These are phyloP conservation scores for Papilio gigon DNA, from an alignment of 2,888 invertebrate genomes.

Conservation along the genomic window DNA sequence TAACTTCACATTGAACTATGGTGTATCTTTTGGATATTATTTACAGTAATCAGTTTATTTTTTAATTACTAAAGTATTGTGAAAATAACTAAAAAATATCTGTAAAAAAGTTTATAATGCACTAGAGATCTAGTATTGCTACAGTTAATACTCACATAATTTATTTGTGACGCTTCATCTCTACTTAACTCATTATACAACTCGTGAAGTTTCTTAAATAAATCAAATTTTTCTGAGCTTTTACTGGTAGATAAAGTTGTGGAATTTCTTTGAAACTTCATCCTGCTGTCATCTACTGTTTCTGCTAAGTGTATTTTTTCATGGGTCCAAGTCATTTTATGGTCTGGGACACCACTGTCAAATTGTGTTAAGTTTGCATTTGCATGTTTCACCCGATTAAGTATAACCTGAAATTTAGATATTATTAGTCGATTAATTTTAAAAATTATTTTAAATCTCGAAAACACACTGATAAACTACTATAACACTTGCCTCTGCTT, in stretches of 20 bases:
- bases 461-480: constrained; percentile 61
- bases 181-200: constrained; percentile 76
- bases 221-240: constrained; percentile 73
- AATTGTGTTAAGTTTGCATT: constrained; percentile 74
- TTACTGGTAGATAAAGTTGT: constrained; percentile 66
- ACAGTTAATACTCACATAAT: constrained; percentile 67
- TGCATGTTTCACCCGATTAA: constrained; percentile 79
- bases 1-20: background rate
- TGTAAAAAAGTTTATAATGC: background rate
- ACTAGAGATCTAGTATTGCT: constrained; percentile 41
- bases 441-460: constrained; percentile 46
- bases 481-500: constrained; percentile 76
- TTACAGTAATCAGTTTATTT: background rate
- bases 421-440: constrained; percentile 43
- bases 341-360: constrained; percentile 77
- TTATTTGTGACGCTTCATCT: constrained; percentile 73
- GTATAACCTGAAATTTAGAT: constrained; percentile 70
- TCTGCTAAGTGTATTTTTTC: constrained; percentile 79
- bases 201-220: constrained; percentile 79
- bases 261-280: constrained; percentile 76
- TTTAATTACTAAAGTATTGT: background rate
- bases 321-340: constrained; percentile 82
- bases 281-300: constrained; percentile 77
- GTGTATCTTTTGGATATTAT: background rate
- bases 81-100: background rate